These are phyloP conservation scores for Calidris pugnax DNA, from an alignment of 2,113 vertebrate species.

Conservation along the genomic window DNA sequence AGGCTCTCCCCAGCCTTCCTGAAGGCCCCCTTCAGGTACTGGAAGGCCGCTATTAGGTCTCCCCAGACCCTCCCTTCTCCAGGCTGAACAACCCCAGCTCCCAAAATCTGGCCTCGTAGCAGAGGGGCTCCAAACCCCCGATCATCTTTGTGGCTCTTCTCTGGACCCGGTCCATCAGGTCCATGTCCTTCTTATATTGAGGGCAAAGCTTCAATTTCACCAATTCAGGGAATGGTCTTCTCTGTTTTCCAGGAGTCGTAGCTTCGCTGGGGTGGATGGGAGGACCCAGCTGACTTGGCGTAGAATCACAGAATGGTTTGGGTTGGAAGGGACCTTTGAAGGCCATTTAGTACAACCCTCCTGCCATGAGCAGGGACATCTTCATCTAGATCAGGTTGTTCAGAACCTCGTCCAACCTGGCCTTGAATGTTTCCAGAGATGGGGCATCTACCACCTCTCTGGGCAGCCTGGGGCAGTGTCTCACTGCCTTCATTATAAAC, in stretches of 20 bases:
- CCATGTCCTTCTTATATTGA: too few species aligned
- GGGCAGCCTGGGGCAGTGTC: accelerated
- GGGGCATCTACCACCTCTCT: not conserved
- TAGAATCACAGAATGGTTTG: not conserved
- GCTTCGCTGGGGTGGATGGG: not conserved
- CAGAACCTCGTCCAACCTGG: accelerated
- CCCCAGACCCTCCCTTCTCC: too few species aligned
- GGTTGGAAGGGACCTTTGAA: not conserved
- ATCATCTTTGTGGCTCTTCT: too few species aligned
- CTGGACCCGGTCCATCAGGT: too few species aligned
- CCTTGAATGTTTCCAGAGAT: not conserved
- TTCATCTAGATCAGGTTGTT: not conserved
- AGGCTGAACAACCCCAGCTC: too few species aligned
- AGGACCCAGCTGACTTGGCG: not conserved
- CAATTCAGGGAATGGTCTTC: not conserved
- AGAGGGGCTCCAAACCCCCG: too few species aligned
- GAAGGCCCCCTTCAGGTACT: too few species aligned
- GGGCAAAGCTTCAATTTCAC: not conserved
- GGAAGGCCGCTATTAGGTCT: too few species aligned
- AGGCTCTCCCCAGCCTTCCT: too few species aligned
- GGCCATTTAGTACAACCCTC: accelerated
- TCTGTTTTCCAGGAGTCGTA: not conserved
- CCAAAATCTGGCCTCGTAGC: too few species aligned
- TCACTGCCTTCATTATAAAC: not conserved
- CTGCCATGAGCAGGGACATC: not conserved